Evolutionary conservation across 1,140 invertebrate genomes (phyloP).

Genomic region (Lycorma delicatula): DNA sequence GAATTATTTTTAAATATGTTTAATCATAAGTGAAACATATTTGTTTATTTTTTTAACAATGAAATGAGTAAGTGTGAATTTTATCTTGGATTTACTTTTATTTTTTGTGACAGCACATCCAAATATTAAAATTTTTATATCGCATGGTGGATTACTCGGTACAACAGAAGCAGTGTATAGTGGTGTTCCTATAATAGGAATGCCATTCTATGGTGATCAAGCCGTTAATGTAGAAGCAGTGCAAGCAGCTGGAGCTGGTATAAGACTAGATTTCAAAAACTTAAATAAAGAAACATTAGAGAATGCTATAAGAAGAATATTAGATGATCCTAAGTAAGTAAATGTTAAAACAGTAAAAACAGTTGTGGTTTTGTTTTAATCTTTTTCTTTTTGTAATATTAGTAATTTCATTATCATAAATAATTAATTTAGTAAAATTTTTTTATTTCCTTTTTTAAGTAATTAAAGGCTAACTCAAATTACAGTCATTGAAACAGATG

Average conservation of each 20-base stretch:
- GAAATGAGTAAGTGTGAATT: too few relatives aligned
- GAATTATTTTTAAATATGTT: too few relatives aligned
- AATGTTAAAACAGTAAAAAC: too few relatives aligned
- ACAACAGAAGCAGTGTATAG: slow-evolving; percentile 39
- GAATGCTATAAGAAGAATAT: slow-evolving; percentile 28
- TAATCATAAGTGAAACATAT: too few relatives aligned
- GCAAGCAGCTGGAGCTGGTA: slow-evolving; percentile 22
- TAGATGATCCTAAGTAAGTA: slow-evolving; percentile 35
- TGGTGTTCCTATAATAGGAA: slow-evolving; percentile 38
- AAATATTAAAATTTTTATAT: slow-evolving; percentile 38
- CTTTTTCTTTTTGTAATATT: too few relatives aligned
- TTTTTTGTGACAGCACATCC: slow-evolving; percentile 33
- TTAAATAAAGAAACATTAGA: slow-evolving; percentile 32
- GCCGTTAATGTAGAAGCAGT: slow-evolving; percentile 31
- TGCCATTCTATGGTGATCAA: slow-evolving; percentile 29
- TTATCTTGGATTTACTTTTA: neutral
- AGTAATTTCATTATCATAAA: too few relatives aligned
- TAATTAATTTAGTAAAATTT: too few relatives aligned
- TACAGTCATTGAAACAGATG: too few relatives aligned
- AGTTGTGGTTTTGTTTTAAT: too few relatives aligned
- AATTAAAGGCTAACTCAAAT: too few relatives aligned
- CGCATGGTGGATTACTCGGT: slow-evolving; percentile 43
- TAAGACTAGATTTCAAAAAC: slow-evolving; percentile 33
- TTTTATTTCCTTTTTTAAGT: too few relatives aligned
- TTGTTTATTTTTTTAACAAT: too few relatives aligned